A percentile compares a stretch with the other conserved stretches of the same genome.
These are phyloP conservation scores for Trichoplusia ni DNA, from an alignment of 1,140 invertebrate species.

Conservation along the genomic window DNA sequence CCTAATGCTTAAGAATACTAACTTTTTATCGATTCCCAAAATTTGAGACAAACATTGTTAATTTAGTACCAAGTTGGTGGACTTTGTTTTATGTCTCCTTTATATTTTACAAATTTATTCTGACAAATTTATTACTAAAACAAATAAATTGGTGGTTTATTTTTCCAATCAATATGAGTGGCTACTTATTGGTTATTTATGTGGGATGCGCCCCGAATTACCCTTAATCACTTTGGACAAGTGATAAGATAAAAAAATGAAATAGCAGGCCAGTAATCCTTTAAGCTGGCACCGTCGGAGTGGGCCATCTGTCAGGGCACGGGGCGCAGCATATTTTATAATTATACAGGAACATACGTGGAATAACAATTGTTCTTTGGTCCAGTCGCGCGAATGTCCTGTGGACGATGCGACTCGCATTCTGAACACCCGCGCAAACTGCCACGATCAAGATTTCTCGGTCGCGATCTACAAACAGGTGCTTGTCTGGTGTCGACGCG, in stretches of 20 bases:
- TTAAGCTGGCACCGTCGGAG: conserved; percentile 26
- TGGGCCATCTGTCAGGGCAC: conserved; percentile 67
- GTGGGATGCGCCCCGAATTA: no score
- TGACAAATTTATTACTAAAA: no score
- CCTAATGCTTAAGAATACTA: not conserved
- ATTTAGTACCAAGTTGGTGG: no score
- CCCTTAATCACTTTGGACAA: no score
- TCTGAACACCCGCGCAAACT: conserved; percentile 41
- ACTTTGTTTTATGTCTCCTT: no score
- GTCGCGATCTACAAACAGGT: conserved; percentile 70
- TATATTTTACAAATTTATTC: no score
- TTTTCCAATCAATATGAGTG: no score
- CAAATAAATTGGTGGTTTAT: no score
- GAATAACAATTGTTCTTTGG: conserved; percentile 61
- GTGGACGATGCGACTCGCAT: conserved; percentile 59
- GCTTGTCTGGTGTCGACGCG: conserved; percentile 41
- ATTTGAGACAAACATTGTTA: no score
- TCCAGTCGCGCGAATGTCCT: conserved; percentile 62
- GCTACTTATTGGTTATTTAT: no score
- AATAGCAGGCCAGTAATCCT: not conserved
- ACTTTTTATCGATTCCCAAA: no score
- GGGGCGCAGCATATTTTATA: conserved; percentile 67
- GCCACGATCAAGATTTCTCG: conserved; percentile 64
- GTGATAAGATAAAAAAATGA: not conserved
- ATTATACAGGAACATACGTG: conserved; percentile 61